Conservation (phyloP, 2,113 vertebrate genomes). For the Anolis sagrei region DNA sequence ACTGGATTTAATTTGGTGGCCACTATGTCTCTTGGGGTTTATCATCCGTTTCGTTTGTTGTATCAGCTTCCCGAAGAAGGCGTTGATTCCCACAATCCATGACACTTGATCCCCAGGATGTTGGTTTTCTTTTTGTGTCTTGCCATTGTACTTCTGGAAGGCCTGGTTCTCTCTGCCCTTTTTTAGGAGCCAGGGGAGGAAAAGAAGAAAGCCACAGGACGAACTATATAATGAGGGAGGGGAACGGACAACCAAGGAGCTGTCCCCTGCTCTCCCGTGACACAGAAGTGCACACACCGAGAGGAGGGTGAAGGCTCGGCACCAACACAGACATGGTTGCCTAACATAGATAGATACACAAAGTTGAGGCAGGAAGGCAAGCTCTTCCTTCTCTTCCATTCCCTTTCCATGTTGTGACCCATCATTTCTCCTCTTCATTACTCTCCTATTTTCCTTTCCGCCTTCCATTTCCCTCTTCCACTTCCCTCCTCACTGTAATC, state of each 20-base stretch:
- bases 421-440: not conserved
- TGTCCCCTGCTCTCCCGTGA: not conserved
- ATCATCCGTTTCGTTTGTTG: not conserved
- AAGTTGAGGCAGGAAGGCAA: not conserved
- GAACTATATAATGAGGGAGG: not conserved
- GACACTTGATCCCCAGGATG: not conserved
- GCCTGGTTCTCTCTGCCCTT: not conserved
- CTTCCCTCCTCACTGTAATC: conserved; percentile 73
- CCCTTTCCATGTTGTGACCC: not conserved
- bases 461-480: not conserved
- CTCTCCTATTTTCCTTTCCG: not conserved
- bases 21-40: not conserved
- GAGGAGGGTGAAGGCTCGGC: not conserved
- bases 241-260: not conserved
- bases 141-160: not conserved
- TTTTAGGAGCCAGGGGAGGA: no score
- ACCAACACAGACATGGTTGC: not conserved
- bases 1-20: not conserved
- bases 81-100: not conserved
- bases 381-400: not conserved
- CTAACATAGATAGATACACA: conserved; percentile 27
- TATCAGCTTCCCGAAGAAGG: not conserved
- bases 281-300: not conserved
- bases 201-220: not conserved
- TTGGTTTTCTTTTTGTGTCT: not conserved